phyloP scores from a whole-genome alignment of 2,888 invertebrate species.

The Drosophila anomelani region DNA sequence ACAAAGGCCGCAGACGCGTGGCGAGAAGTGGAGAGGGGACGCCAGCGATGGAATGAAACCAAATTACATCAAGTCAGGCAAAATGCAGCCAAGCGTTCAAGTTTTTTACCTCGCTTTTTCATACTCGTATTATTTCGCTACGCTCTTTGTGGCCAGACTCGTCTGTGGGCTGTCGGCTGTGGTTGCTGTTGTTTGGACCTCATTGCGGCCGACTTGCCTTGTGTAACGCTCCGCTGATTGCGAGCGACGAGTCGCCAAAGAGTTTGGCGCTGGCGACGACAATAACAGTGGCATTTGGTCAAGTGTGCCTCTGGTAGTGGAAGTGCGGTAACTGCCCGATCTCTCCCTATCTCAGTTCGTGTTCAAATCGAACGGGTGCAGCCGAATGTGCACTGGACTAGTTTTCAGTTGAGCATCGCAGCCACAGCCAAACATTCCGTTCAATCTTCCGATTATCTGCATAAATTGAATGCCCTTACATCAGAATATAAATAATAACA shows the following conservation, averaged over 20 bases:
- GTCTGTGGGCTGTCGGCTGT: constrained; percentile 32
- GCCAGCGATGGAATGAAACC: constrained; percentile 53
- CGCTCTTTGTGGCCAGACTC: constrained; percentile 73
- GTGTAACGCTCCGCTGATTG: constrained; percentile 68
- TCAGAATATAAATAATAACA: not conserved
- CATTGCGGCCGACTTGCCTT: constrained; percentile 62
- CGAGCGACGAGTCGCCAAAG: constrained; percentile 36
- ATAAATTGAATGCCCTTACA: not conserved
- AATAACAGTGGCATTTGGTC: constrained; percentile 43
- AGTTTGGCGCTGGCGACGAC: constrained; percentile 34
- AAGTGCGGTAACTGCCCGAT: constrained; percentile 18
- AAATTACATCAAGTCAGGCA: constrained; percentile 76
- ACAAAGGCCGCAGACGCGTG: constrained; percentile 25
- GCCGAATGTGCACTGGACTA: constrained; percentile 14
- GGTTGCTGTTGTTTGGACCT: constrained; percentile 39
- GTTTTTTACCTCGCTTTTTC: constrained; percentile 43
- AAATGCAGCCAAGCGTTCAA: constrained; percentile 72
- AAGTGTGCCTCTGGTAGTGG: constrained; percentile 32
- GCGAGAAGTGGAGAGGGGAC: constrained; percentile 22
- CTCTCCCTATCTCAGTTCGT: not conserved
- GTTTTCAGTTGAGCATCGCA: constrained; percentile 12
- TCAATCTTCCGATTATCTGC: not conserved
- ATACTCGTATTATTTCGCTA: constrained; percentile 47
- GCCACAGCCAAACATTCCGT: constrained; percentile 8
- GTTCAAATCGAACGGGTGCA: constrained; percentile 10